phyloP scores from a whole-genome alignment of 2,113 vertebrate species.

The Corythoichthys haematopterus region DNA sequence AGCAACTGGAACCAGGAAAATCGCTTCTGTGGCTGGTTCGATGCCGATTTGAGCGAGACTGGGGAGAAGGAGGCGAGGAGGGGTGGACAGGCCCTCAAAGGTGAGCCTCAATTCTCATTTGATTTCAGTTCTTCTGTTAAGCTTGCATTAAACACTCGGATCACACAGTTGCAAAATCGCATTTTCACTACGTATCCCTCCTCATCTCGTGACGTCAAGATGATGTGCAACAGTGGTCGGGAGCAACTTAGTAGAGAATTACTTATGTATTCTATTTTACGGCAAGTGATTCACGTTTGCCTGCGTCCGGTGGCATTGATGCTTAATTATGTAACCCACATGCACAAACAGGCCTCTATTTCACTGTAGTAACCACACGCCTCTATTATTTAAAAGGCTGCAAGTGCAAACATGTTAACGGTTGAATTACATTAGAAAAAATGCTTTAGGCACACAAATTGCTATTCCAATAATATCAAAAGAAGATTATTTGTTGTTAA shows the following conservation, averaged over 20 bases:
- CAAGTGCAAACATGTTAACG: background rate
- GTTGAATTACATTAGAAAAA: background rate
- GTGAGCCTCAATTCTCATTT: constrained; percentile 14
- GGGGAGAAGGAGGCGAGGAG: constrained; percentile 82
- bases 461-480: background rate
- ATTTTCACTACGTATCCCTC: constrained; percentile 9
- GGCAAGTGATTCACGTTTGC: too few species aligned
- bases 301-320: constrained; percentile 3
- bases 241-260: background rate
- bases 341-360: background rate
- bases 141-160: background rate
- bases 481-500: too few species aligned
- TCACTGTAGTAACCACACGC: background rate
- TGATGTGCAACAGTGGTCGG: constrained; percentile 2
- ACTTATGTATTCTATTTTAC: background rate
- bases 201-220: background rate
- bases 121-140: background rate
- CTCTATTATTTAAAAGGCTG: background rate
- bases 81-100: constrained; percentile 82
- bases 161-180: constrained; percentile 21
- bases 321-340: background rate
- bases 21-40: constrained; percentile 94
- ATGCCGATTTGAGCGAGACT: constrained; percentile 86
- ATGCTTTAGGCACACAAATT: background rate
- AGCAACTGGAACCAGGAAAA: constrained; percentile 95